A percentile compares a stretch with the other conserved stretches of the same genome.
phyloP scores from a whole-genome alignment of 2,888 invertebrate species.

The Caenorhabditis virilis region DNA sequence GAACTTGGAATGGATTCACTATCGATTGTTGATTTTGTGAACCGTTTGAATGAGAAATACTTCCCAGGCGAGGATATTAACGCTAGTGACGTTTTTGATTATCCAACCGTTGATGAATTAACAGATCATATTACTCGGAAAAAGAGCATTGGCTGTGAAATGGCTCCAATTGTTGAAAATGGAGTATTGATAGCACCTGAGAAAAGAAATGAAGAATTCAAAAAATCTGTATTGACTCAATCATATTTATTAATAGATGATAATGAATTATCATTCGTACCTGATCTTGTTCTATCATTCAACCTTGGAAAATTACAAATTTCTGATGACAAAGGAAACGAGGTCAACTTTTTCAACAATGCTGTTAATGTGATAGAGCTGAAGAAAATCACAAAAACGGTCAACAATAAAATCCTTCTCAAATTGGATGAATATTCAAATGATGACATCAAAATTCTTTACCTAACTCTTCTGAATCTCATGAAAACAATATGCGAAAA shows the following conservation, averaged over 20 bases:
- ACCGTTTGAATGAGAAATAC: slow-evolving; percentile 47
- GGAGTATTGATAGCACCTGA: background rate
- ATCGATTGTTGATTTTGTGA: slow-evolving; percentile 59
- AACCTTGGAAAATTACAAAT: background rate
- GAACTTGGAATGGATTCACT: slow-evolving; percentile 65
- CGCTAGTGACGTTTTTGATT: slow-evolving; percentile 51
- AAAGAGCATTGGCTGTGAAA: slow-evolving; percentile 18
- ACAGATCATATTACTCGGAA: slow-evolving; percentile 21
- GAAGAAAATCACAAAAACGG: background rate
- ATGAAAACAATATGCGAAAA: slow-evolving; percentile 10
- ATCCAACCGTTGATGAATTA: slow-evolving; percentile 49
- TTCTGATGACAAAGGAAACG: background rate
- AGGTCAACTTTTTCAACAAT: too few species aligned
- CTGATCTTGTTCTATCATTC: background rate
- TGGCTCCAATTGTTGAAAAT: background rate
- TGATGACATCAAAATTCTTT: slow-evolving; percentile 6
- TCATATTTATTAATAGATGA: slow-evolving; percentile 7
- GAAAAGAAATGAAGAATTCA: slow-evolving; percentile 1
- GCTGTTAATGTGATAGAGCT: too few species aligned
- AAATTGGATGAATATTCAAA: background rate
- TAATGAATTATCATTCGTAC: background rate
- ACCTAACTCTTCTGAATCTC: slow-evolving; percentile 27
- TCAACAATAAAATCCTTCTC: background rate
- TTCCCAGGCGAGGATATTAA: slow-evolving; percentile 37
- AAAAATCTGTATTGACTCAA: slow-evolving; percentile 2